These are phyloP conservation scores for Protophormia terraenovae DNA, from an alignment of 2,888 invertebrate genomes.

Conservation along the genomic window DNA sequence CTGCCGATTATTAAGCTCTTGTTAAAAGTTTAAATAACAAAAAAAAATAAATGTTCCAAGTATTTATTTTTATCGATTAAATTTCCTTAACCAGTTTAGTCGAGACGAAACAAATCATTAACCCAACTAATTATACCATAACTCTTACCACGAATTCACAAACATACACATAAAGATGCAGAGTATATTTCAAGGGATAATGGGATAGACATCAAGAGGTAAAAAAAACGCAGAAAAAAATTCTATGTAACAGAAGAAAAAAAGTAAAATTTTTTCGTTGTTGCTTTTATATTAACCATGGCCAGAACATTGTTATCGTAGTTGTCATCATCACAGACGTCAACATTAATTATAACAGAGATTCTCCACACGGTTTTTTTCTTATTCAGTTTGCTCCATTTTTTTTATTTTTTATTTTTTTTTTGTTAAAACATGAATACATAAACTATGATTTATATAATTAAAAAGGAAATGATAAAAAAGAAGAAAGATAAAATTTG, in stretches of 20 bases:
- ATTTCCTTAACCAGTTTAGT: too few species aligned
- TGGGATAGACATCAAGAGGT: conserved; percentile 45
- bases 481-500: neutral
- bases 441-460: conserved; percentile 45
- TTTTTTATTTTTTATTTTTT: neutral
- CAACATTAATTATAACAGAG: conserved; percentile 53
- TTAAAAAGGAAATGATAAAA: conserved; percentile 18
- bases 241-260: neutral
- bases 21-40: too few species aligned
- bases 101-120: neutral
- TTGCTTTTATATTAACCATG: conserved; percentile 43
- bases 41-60: too few species aligned
- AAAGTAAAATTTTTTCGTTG: neutral
- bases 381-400: neutral
- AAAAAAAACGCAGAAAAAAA: conserved; percentile 18
- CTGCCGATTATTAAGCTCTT: too few species aligned
- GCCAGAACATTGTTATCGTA: conserved; percentile 52
- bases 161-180: neutral
- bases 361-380: conserved; percentile 21
- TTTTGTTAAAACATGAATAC: conserved; percentile 3
- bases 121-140: neutral
- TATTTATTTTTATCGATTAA: too few species aligned
- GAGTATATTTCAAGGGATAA: conserved; percentile 50
- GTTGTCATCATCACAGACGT: conserved; percentile 49
- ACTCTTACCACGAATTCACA: too few species aligned